A percentile compares a stretch with the other conserved stretches of the same genome.
phyloP scores from a whole-genome alignment of 2,888 invertebrate genomes.

The Thymelicus acteon region DNA sequence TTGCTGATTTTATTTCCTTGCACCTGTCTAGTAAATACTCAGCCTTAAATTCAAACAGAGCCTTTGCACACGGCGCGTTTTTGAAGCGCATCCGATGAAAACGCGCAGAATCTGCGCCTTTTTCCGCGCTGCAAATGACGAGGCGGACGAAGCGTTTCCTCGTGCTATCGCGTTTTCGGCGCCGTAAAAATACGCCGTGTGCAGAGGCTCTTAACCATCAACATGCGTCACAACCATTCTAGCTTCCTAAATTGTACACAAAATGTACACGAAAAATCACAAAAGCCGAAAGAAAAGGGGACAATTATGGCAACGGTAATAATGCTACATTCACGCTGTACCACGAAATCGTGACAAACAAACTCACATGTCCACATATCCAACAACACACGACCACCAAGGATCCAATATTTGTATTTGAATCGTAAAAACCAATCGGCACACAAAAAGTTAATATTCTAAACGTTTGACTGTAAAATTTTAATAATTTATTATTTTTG shows the following conservation, averaged over 20 bases:
- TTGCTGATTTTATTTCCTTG: too few species aligned
- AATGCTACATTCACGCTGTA: slow-evolving; percentile 35
- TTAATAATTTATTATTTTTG: slow-evolving; percentile 72
- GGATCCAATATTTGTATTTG: slow-evolving; percentile 43
- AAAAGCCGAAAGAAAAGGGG: slow-evolving; percentile 31
- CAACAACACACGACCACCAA: slow-evolving; percentile 3
- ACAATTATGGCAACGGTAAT: slow-evolving; percentile 28
- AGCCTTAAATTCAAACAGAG: too few species aligned
- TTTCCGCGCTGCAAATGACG: too few species aligned
- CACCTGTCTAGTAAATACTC: too few species aligned
- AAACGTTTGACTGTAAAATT: slow-evolving; percentile 56
- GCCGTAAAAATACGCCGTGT: too few species aligned
- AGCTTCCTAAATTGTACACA: slow-evolving; percentile 13
- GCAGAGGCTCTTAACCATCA: too few species aligned
- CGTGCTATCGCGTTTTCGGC: too few species aligned
- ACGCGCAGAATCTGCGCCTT: too few species aligned
- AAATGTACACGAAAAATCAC: slow-evolving; percentile 11
- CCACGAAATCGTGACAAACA: slow-evolving; percentile 39
- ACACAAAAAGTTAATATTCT: slow-evolving; percentile 49
- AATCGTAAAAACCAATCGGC: slow-evolving; percentile 44
- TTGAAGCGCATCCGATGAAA: too few species aligned
- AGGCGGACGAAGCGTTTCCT: too few species aligned
- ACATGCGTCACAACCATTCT: neutral
- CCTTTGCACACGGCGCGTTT: too few species aligned
- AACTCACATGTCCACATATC: slow-evolving; percentile 8